phyloP scores from a whole-genome alignment of 2,888 invertebrate genomes.

The Diadegma fenestrale region DNA sequence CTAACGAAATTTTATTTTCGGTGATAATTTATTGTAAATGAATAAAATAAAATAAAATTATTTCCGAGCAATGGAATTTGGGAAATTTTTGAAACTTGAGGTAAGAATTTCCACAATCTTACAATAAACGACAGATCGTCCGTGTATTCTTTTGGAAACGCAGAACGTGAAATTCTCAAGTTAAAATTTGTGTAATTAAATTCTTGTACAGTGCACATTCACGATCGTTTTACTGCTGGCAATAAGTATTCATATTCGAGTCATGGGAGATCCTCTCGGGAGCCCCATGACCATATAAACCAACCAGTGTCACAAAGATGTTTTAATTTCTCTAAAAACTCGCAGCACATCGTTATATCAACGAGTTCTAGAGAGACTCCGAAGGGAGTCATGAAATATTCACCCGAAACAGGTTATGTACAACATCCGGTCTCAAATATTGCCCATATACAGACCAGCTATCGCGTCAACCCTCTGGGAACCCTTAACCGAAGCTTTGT shows the following conservation, averaged over 20 bases:
- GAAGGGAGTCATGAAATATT: conserved; percentile 66
- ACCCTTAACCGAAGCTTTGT: conserved; percentile 8
- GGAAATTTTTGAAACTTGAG: background rate
- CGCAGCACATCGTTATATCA: conserved; percentile 60
- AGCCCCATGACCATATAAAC: conserved; percentile 52
- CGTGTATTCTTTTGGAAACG: background rate
- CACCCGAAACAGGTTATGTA: conserved; percentile 50
- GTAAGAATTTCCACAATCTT: background rate
- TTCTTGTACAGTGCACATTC: background rate
- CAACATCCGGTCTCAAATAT: conserved; percentile 13
- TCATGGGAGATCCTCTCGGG: conserved; percentile 26
- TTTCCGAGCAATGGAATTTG: background rate
- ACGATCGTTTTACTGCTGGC: conserved; percentile 28
- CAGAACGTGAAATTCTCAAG: background rate
- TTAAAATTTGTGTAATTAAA: background rate
- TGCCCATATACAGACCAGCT: conserved; percentile 5
- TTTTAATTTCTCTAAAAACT: conserved; percentile 67
- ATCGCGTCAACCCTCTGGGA: conserved; percentile 31
- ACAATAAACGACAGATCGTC: background rate
- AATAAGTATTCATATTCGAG: conserved; percentile 24
- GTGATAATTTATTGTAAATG: too few relatives aligned
- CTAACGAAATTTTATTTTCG: too few relatives aligned
- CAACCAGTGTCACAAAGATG: conserved; percentile 51
- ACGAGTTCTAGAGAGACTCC: conserved; percentile 61
- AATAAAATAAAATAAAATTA: background rate